Evolutionary conservation across 2,113 vertebrate genomes (phyloP).

Genomic region (Microcebus lehilahytsara): DNA sequence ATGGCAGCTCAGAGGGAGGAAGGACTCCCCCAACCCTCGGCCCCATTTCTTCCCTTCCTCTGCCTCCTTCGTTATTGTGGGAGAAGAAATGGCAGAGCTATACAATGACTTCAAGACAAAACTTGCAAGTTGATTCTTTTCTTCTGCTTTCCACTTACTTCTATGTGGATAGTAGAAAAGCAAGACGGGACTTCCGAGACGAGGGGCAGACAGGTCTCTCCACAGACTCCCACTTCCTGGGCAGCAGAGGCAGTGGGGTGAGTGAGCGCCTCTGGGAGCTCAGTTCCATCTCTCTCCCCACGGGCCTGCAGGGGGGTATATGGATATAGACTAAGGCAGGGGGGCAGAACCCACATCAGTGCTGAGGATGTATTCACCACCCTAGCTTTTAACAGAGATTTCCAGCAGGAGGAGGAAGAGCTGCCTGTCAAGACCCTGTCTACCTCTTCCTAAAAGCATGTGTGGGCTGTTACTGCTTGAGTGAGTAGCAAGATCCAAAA

Average conservation of each 20-base stretch:
- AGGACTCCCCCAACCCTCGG: accelerated
- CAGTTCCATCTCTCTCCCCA: not conserved
- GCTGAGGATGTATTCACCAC: not conserved
- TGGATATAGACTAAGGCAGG: not conserved
- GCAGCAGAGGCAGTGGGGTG: not conserved
- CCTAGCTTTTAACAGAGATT: not conserved
- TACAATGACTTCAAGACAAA: not conserved
- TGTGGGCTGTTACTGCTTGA: not conserved
- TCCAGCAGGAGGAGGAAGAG: not conserved
- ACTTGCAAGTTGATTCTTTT: not conserved
- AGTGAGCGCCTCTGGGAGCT: not conserved
- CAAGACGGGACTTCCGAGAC: not conserved
- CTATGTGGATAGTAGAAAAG: not conserved
- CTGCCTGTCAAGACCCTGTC: not conserved
- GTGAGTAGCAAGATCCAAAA: not conserved
- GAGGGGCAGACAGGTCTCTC: not conserved
- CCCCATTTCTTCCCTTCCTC: not conserved
- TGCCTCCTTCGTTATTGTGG: not conserved
- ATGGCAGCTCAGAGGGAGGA: not conserved
- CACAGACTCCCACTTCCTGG: not conserved
- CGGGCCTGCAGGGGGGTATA: not conserved
- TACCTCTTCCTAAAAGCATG: not conserved
- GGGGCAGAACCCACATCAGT: no score
- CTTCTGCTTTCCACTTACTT: not conserved
- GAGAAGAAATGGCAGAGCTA: not conserved